A percentile compares a stretch with the other conserved stretches of the same genome.
These are phyloP conservation scores for Brachionus rubens DNA, from an alignment of 1,140 invertebrate genomes.

Conservation along the genomic window DNA sequence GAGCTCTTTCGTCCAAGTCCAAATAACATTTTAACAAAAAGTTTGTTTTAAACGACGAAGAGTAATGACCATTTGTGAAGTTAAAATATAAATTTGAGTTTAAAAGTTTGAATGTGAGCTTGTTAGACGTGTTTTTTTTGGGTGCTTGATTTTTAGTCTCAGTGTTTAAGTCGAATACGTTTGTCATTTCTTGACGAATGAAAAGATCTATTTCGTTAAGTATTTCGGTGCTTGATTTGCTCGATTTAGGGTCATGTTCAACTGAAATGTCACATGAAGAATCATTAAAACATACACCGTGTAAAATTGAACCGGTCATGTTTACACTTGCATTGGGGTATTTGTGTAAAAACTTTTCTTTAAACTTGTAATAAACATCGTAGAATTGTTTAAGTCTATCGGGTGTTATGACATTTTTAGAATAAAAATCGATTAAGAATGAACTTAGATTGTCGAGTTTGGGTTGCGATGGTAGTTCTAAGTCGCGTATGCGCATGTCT, in stretches of 20 bases:
- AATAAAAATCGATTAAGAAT: conserved; percentile 27
- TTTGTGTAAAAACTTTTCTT: not conserved
- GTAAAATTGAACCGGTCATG: conserved; percentile 8
- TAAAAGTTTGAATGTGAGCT: not conserved
- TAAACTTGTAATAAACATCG: conserved; percentile 27
- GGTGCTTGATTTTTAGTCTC: not conserved
- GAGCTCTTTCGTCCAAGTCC: not conserved
- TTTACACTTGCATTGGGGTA: not conserved
- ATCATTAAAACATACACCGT: conserved; percentile 23
- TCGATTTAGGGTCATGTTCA: conserved; percentile 5
- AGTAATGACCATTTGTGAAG: not conserved
- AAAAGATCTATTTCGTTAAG: not conserved
- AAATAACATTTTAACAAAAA: conserved; percentile 20
- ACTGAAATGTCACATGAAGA: conserved; percentile 42
- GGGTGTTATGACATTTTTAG: conserved; percentile 23
- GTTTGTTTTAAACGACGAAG: not conserved
- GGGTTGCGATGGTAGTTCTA: not conserved
- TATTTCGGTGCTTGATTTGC: not conserved
- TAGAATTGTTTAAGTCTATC: conserved; percentile 3
- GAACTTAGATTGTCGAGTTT: conserved; percentile 11
- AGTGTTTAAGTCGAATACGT: not conserved
- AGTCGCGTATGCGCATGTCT: conserved; percentile 11
- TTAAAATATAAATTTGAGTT: conserved; percentile 17
- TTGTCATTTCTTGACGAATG: not conserved
- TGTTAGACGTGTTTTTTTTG: not conserved